Conservation (phyloP, 2,113 vertebrate genomes). For the Perca fluviatilis region DNA sequence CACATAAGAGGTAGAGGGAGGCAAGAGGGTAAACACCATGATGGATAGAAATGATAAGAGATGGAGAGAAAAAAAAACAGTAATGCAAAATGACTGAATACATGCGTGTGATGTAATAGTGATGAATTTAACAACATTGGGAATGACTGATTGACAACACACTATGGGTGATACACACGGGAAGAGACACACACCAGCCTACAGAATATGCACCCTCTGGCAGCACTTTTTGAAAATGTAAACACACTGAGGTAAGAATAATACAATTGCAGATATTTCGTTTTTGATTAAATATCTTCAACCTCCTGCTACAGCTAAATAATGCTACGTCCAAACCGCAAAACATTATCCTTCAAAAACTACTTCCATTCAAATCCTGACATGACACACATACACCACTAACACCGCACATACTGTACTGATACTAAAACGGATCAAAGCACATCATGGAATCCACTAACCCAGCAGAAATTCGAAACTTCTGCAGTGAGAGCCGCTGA, state of each 20-base stretch:
- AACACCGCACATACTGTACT: background rate
- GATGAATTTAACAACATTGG: background rate
- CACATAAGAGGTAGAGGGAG: background rate
- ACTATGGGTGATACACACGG: background rate
- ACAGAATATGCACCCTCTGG: background rate
- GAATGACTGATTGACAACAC: constrained; percentile 9
- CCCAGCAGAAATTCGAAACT: constrained; percentile 21
- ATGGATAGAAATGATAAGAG: constrained; percentile 10
- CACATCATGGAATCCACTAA: background rate
- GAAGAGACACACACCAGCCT: background rate
- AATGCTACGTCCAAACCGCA: background rate
- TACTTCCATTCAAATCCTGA: background rate
- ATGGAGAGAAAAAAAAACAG: constrained; percentile 43
- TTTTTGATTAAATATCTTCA: background rate
- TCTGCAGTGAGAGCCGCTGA: background rate
- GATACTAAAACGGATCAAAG: constrained; percentile 13
- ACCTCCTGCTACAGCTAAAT: background rate
- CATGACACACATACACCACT: background rate
- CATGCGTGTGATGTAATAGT: constrained; percentile 12
- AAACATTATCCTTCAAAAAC: constrained; percentile 7
- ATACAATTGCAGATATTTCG: background rate
- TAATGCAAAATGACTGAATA: constrained; percentile 34
- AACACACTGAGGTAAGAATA: background rate
- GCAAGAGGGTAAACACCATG: constrained; percentile 12
- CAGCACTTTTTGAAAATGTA: background rate